Evolutionary conservation across 2,888 invertebrate genomes (phyloP).

Genomic region (Branchipolynoe longqiensis): DNA sequence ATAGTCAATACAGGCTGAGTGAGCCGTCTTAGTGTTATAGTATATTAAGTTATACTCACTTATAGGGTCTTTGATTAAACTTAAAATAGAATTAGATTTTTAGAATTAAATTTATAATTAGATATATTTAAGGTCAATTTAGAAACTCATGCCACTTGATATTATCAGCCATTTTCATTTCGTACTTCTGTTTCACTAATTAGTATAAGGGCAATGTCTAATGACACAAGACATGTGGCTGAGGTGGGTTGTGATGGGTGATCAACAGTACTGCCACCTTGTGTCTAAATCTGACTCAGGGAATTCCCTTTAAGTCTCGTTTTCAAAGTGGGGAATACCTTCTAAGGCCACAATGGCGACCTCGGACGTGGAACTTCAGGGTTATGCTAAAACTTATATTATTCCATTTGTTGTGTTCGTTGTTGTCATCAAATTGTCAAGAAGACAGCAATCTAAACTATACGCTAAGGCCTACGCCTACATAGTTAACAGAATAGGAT

Average conservation of each 20-base stretch:
- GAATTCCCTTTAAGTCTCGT: conserved; percentile 30
- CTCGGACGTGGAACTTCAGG: conserved; percentile 6
- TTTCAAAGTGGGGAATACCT: conserved; percentile 24
- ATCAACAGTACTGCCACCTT: neutral
- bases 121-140: no score
- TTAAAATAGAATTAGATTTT: no score
- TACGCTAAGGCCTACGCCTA: conserved; percentile 21
- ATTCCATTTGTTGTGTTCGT: conserved; percentile 27
- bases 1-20: no score
- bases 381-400: conserved; percentile 27
- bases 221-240: neutral
- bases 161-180: no score
- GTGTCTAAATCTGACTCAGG: neutral
- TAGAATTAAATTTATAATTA: no score
- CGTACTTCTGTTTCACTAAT: no score
- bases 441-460: neutral
- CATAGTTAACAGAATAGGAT: neutral
- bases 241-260: neutral
- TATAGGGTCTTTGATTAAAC: no score
- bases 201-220: no score
- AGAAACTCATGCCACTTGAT: no score
- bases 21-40: no score
- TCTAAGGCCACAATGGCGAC: conserved; percentile 30
- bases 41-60: no score
- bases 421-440: conserved; percentile 1